Evolutionary conservation across 2,797 vertebrate genomes (phyloP).

Genomic region (Argentina silus): DNA sequence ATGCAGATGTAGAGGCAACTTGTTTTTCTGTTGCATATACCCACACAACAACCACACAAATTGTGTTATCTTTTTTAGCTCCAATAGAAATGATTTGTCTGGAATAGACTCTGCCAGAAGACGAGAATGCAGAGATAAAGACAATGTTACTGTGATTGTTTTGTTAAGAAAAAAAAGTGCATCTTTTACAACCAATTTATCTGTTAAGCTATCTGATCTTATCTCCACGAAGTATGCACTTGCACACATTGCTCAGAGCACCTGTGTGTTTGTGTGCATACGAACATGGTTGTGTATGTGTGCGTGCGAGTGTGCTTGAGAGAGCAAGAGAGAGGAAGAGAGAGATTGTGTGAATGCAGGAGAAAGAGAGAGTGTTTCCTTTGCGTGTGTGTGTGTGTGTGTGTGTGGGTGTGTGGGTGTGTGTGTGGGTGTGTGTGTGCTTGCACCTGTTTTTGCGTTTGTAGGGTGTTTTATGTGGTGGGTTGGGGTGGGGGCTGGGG

Average conservation of each 20-base stretch:
- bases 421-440: slow-evolving; percentile 9
- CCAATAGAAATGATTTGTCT: slow-evolving; percentile 71
- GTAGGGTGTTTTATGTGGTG: slow-evolving; percentile 62
- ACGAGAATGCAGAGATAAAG: slow-evolving; percentile 73
- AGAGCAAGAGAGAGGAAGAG: slow-evolving; percentile 21
- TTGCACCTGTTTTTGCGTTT: slow-evolving; percentile 50
- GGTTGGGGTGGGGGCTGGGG: slow-evolving; percentile 35
- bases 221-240: slow-evolving; percentile 76
- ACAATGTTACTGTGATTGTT: slow-evolving; percentile 84
- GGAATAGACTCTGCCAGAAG: slow-evolving; percentile 70
- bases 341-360: slow-evolving; percentile 21
- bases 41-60: slow-evolving; percentile 65
- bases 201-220: slow-evolving; percentile 76
- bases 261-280: slow-evolving; percentile 68
- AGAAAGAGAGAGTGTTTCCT: slow-evolving; percentile 26
- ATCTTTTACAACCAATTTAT: slow-evolving; percentile 82
- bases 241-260: slow-evolving; percentile 72
- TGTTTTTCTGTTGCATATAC: slow-evolving; percentile 67
- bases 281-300: slow-evolving; percentile 48
- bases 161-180: slow-evolving; percentile 80
- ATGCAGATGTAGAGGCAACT: slow-evolving; percentile 68
- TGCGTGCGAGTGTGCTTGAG: slow-evolving; percentile 30
- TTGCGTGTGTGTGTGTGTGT: slow-evolving; percentile 44
- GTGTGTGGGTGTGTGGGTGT: slow-evolving; percentile 26
- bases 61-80: slow-evolving; percentile 58